Base-by-base conservation (phyloP, 1,140 invertebrate species). In the Lanistes nyassanus region DNA sequence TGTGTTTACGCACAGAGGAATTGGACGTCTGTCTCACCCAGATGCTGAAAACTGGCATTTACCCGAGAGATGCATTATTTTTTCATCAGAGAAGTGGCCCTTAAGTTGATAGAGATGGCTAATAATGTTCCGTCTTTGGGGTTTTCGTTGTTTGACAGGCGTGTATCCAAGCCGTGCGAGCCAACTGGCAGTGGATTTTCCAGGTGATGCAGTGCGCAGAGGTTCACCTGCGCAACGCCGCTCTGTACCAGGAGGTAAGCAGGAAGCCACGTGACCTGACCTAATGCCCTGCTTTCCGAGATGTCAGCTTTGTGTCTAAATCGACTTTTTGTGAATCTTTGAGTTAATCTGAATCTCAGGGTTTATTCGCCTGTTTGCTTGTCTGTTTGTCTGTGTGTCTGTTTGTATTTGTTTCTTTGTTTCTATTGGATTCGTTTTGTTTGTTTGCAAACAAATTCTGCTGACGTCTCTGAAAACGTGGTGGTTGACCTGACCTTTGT, bases 151-250 rank as follows among this genome's bases (percentile, higher is more conserved):
- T 53, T 73, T 74, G n/a, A 6, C 65, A 84, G 84, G 81, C 78
- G 23, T 85, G 83, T 75, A 79, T 83, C 9, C 67, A 77, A 42
- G 82, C 83, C 3, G 82, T 85, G 16, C 58, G 83, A 23, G 75
- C 76, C 29, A 84, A 83, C 71, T 85, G 84, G 84, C 58, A 68
- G 55, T 84, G 84, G 84, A 72, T 85, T 0, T 72, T 77, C 42
- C 78, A 75, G 42, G 71, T 81, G 26, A 76, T 82, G 73, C 79
- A 84, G 58, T 85, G 84, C 75, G 72, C 83, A 0, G 80, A 84
- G 26, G 81, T 84, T 7, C 84, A 85, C 71, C 79, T 84, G 23
- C 76, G 74, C n/a, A 83, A 85, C 58, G 84, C 83, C 5, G 80
- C 83, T 7, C 69, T 72, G 11, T 85, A 82, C 69, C 84, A 85